phyloP scores from a whole-genome alignment of 2,888 invertebrate genomes.

The Augiades crinisus region DNA sequence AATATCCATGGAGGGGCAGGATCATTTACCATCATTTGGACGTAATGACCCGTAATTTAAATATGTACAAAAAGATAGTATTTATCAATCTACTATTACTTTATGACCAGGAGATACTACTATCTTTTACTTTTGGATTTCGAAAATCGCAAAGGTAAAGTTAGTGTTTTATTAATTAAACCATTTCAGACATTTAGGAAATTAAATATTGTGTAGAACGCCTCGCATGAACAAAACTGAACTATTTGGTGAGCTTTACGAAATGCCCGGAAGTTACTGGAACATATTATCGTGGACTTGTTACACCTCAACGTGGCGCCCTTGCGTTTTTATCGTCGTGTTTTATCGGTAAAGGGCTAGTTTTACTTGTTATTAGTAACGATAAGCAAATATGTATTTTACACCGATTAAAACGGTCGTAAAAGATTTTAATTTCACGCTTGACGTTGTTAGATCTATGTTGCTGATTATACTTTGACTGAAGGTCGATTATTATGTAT shows the following conservation, averaged over 20 bases:
- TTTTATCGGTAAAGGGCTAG: not conserved
- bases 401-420: not conserved
- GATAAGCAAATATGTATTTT: constrained; percentile 1
- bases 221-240: constrained; percentile 19
- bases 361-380: not conserved
- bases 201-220: constrained; percentile 8
- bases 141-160: too few relatives aligned
- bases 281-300: constrained; percentile 21
- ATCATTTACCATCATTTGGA: too few relatives aligned
- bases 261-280: constrained; percentile 19
- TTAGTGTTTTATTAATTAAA: too few relatives aligned
- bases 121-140: too few relatives aligned
- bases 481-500: too few relatives aligned
- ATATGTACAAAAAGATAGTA: too few relatives aligned
- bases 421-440: not conserved
- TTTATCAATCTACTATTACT: too few relatives aligned
- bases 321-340: constrained; percentile 15
- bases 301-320: constrained; percentile 7
- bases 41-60: too few relatives aligned
- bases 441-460: not conserved
- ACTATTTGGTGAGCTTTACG: constrained; percentile 14
- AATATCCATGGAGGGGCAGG: too few relatives aligned
- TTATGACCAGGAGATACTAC: too few relatives aligned
- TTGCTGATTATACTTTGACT: not conserved
- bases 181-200: constrained; percentile 9